Base-by-base conservation (phyloP, 2,113 vertebrate genomes). In the Apistogramma diplotaenia region DNA sequence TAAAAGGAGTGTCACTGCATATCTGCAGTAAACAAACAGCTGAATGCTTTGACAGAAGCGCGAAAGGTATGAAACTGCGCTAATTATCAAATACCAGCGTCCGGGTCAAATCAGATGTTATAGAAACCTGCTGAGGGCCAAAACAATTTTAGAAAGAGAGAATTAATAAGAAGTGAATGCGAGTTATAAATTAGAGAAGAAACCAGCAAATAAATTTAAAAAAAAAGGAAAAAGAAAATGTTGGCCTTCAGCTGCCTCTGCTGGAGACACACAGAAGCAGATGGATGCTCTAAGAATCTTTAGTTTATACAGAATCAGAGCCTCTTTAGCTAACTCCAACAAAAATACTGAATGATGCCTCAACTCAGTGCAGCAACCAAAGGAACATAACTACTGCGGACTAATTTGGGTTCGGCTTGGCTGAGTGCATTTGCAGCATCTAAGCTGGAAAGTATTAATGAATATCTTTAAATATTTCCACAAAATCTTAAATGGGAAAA, bases 1-100 rank as follows among this genome's bases (percentile, higher is more conserved):
- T 87, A 89, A 91, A 89, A 90, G 77, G 77, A 91, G 87, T 90
- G 89, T 89, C 91, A 90, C 76, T 85, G 82, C 74, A 79, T 72
- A 88, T 89, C 82, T 73, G 89, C 81, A 29, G 81, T 87, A 92
- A 92, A 92, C 91, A 92, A 92, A 90, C 89, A 88, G 65, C 27
- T 73, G 70, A 58, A 82, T 79, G 86, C 72, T 82, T 86, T 89
- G 89, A 89, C 88, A 85, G 81, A 79, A 33, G 71, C 5, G 8
- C 23, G 61, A 62, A 78, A 74, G 61, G 51, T 33, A 72, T 65
- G 67, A 84, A 90, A 81, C 78, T 18, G 18, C 21, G 27, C 59
- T 78, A 87, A 90, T 91, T 81, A 89, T 84, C 74, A 85, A 87
- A 79, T 46, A 65, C 31, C 29, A 54, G 58, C 21, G 16, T 81